phyloP scores from a whole-genome alignment of 2,888 invertebrate genomes.

The Caenorhabditis plicata region DNA sequence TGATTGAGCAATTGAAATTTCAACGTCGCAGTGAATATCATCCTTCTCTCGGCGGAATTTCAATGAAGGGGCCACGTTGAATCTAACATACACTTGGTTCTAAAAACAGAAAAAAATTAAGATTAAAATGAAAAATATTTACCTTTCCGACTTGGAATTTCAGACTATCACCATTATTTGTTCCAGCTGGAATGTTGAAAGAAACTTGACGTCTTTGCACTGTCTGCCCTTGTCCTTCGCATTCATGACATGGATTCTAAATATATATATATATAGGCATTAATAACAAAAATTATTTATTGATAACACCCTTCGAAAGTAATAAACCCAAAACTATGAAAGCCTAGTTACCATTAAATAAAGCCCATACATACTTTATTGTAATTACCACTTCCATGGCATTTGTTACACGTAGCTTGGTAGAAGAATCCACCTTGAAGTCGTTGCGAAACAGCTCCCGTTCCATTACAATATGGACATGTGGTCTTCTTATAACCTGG shows the following conservation, averaged over 20 bases:
- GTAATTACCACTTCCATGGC: constrained; percentile 83
- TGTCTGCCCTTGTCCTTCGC: constrained; percentile 84
- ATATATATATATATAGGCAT: neutral
- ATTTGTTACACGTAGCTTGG: constrained; percentile 71
- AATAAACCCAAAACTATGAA: neutral
- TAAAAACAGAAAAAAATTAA: constrained; percentile 14
- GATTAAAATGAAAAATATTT: neutral
- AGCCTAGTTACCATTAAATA: too few relatives aligned
- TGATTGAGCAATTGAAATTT: constrained; percentile 81
- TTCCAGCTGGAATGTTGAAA: constrained; percentile 88
- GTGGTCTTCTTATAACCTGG: constrained; percentile 83
- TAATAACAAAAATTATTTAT: too few relatives aligned
- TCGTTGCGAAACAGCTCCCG: constrained; percentile 78
- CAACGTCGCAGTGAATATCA: constrained; percentile 91
- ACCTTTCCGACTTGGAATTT: constrained; percentile 83
- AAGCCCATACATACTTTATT: constrained; percentile 75
- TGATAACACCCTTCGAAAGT: neutral
- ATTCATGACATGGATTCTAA: constrained; percentile 72
- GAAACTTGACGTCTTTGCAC: constrained; percentile 82
- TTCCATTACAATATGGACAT: constrained; percentile 91
- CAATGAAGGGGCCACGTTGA: constrained; percentile 65
- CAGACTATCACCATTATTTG: constrained; percentile 95
- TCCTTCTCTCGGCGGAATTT: constrained; percentile 90
- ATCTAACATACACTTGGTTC: constrained; percentile 51
- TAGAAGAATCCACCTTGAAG: constrained; percentile 69